These are phyloP conservation scores for Lasioglossum albipes DNA, from an alignment of 1,140 invertebrate genomes.

Conservation along the genomic window DNA sequence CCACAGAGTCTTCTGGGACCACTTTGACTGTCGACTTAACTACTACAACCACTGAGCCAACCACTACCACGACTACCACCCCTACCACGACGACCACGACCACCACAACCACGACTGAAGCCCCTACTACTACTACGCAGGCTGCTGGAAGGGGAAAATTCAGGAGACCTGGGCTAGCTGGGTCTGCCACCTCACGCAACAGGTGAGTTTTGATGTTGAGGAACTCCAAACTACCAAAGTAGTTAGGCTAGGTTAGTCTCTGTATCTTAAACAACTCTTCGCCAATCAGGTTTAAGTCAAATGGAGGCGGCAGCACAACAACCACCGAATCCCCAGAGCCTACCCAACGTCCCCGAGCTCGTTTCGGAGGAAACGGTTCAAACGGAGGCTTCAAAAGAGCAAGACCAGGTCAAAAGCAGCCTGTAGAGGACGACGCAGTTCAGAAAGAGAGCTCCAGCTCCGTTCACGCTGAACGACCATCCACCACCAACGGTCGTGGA, in stretches of 20 bases:
- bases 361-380: conserved; percentile 63
- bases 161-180: conserved; percentile 68
- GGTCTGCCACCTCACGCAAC: conserved; percentile 68
- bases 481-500: conserved; percentile 52
- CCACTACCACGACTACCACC: conserved; percentile 79
- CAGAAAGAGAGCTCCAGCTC: conserved; percentile 69
- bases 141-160: conserved; percentile 77
- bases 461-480: conserved; percentile 66
- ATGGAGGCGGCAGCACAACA: conserved; percentile 57
- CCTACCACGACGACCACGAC: conserved; percentile 79
- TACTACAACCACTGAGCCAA: conserved; percentile 82
- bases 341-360: conserved; percentile 64
- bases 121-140: conserved; percentile 62
- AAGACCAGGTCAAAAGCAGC: conserved; percentile 68
- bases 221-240: too few relatives aligned
- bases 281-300: conserved; percentile 66
- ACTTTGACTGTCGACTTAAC: conserved; percentile 80
- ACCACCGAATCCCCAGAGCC: conserved; percentile 67
- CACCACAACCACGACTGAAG: conserved; percentile 80
- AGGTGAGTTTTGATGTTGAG: conserved; percentile 53
- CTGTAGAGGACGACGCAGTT: conserved; percentile 64
- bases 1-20: conserved; percentile 79
- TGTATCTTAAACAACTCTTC: too few relatives aligned
- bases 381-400: conserved; percentile 70
- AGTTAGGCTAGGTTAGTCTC: too few relatives aligned